Base-by-base conservation (phyloP, 2,888 invertebrate species). In the Leptinotarsa haldemani region DNA sequence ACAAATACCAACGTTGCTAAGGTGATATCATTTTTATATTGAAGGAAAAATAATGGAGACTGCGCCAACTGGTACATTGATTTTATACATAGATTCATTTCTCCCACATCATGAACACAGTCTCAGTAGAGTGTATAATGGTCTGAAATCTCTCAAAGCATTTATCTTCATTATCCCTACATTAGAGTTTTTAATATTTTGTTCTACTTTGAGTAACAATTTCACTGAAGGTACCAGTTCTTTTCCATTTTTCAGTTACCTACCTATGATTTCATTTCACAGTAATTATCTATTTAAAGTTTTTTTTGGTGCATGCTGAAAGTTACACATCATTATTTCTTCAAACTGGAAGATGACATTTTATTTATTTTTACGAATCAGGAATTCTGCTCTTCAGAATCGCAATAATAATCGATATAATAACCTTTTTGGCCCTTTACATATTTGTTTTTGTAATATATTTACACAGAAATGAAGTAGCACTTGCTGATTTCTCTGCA, bases 61-160 rank as follows among this genome's bases (percentile, higher is more conserved):
- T 77, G 77, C 77, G 77, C 77, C 73, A 53, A 65, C 64, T 50
- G 68, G 70, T 71, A 58, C 63, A 77, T 77, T 70, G 77, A 77
- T 77, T 75, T 77, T 77, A 66, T 69, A 56, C 56, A 53, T 40
- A 18, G 25, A 48, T 16, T 16, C 22, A 16, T 22, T 22, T 18
- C 56, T 20, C 16, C 25, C 48, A 48, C 65, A 48, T 47, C 47
- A 65, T 48, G 47, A 48, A 64, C 40, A 40, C 18, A 20, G 16
- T 63, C 15, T 15, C 25, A 63, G 40, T 3, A n/a, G 40, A 13
- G 40, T 16, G 9, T 20, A 63, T 63, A 25, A 61, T 61, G 40
- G 40, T 40, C 61, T 40, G 13, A 61, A 25, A 40, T 18, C n/a
- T n/a, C 40, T 25, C 25, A 25, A 61, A 61, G 61, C 40, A 61